A percentile compares a stretch with the other conserved stretches of the same genome.
Evolutionary conservation across 35 echinoderm and acorn worm genomes (phyloP).

Genomic region (Holothuria glaberrima): DNA sequence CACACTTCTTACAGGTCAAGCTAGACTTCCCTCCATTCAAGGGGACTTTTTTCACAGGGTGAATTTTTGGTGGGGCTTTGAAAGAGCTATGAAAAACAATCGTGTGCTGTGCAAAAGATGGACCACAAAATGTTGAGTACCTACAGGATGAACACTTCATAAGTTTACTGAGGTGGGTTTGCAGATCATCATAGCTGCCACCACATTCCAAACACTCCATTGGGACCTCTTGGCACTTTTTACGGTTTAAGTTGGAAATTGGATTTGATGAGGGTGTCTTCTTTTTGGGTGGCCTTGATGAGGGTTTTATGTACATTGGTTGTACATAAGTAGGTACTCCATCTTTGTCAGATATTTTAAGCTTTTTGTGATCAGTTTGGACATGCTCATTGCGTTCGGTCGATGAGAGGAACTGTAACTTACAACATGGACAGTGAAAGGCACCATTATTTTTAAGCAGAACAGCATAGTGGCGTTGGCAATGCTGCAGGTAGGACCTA

Average conservation of each 20-base stretch:
- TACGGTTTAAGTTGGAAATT: neutral
- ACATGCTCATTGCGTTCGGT: conserved; percentile 47
- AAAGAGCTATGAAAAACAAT: conserved; percentile 57
- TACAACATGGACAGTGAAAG: conserved; percentile 51
- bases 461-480: conserved; percentile 50
- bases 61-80: conserved; percentile 41
- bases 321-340: neutral
- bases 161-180: neutral
- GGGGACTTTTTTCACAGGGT: conserved; percentile 49
- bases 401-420: conserved; percentile 48
- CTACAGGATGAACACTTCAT: conserved; percentile 52
- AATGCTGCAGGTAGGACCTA: conserved; percentile 53
- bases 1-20: conserved; percentile 40
- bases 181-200: conserved; percentile 5
- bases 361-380: conserved; percentile 45
- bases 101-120: conserved; percentile 50
- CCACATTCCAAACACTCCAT: conserved; percentile 64
- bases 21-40: neutral
- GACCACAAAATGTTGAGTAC: conserved; percentile 55
- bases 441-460: conserved; percentile 28
- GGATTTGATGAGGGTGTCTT: neutral
- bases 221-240: neutral
- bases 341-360: neutral
- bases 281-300: conserved; percentile 12
- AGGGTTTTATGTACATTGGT: neutral